Conservation (phyloP, 2,888 invertebrate genomes). For the Lasioglossum figueresi region DNA sequence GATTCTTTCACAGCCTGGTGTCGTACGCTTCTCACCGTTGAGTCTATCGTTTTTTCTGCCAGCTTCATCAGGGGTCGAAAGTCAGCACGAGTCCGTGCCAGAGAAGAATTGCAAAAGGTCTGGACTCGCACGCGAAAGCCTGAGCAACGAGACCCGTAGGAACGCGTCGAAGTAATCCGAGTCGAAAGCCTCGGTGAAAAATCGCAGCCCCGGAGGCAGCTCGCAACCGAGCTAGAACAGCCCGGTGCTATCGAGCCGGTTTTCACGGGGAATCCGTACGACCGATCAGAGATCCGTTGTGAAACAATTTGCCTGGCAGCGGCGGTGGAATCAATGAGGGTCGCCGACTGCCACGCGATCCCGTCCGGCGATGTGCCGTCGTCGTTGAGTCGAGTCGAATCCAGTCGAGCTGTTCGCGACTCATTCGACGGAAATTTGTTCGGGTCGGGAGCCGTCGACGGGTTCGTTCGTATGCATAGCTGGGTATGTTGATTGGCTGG, state of each 20-base stretch:
- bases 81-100: not conserved
- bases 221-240: not conserved
- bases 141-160: not conserved
- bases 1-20: no score
- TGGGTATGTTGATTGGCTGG: slow-evolving; percentile 74
- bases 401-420: slow-evolving; percentile 20
- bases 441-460: slow-evolving; percentile 51
- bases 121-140: not conserved
- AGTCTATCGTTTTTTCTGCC: not conserved
- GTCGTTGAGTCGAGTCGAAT: slow-evolving; percentile 23
- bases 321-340: slow-evolving; percentile 26
- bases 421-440: slow-evolving; percentile 68
- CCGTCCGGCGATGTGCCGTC: not conserved
- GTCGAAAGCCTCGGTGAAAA: slow-evolving; percentile 4
- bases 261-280: not conserved
- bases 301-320: slow-evolving; percentile 33
- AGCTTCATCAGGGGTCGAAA: not conserved
- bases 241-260: not conserved
- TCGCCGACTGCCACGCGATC: slow-evolving; percentile 28
- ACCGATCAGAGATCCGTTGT: not conserved
- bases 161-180: slow-evolving; percentile 1
- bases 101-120: not conserved
- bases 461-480: slow-evolving; percentile 76
- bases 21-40: not conserved
- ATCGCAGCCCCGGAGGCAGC: not conserved